Evolutionary conservation across 2,888 invertebrate genomes (phyloP), one percentile per base, ranked within the genome.

Genomic region (Pyrgus malvae): DNA sequence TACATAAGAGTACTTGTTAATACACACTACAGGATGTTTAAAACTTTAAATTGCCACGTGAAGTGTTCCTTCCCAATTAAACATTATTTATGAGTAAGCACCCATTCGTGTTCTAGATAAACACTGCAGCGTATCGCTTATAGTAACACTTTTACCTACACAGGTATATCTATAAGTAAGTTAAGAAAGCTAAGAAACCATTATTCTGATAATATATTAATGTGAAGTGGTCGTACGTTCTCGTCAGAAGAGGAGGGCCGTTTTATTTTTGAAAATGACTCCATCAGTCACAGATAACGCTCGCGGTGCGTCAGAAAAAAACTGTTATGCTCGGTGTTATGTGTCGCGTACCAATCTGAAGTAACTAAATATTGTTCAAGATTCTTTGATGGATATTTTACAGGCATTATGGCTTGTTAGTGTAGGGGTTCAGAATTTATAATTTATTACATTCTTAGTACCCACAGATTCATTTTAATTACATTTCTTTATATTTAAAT

Each of bases 201-300:
- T 81, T 80, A 79, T 81, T 86, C 80, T 77, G 80, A 78, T 85
- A 84, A 83, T 85, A 82, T 83, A 83, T 83, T 83, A 82, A 76
- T 77, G 75, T 78, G 74, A 78, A 80, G 78, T 76, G 80, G 71
- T 75, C 83, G 76, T 85, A 80, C 70, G 76, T 86, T 80, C 78
- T 75, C 77, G 74, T 72, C 61, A 70, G 66, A 65, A 70, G 75
- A 74, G 68, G 51, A 78, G 80, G 74, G 78, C 75, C 72, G 82
- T 76, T 86, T 88, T 87, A 89, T 90, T 90, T 89, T 90, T 77
- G 81, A 86, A 80, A 83, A 87, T 86, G 80, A 78, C 83, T 77
- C 80, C 85, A 89, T 88, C 80, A 83, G 69, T 90, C 87, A 88
- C 80, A 66, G 83, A 81, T 86, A 87, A 87, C 77, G 83, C 72